Evolutionary conservation across 2,888 invertebrate genomes (phyloP).

Genomic region (Agrochola lota): DNA sequence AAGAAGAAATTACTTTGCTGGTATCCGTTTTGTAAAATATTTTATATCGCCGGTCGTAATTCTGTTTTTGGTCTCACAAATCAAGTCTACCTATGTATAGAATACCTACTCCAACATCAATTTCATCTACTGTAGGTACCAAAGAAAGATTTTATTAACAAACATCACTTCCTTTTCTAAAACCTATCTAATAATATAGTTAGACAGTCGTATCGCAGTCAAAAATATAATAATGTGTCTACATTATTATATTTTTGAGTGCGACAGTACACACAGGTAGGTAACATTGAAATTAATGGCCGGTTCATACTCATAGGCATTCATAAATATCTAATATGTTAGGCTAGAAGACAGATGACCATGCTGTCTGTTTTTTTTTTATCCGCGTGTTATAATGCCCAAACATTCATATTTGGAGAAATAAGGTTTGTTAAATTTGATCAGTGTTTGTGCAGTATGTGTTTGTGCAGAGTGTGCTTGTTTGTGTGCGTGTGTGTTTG

Average conservation of each 20-base stretch:
- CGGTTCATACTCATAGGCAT: background rate
- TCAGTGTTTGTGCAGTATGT: background rate
- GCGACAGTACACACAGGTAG: background rate
- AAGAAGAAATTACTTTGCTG: background rate
- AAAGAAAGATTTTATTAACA: background rate
- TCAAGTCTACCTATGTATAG: background rate
- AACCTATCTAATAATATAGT: background rate
- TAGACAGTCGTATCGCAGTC: background rate
- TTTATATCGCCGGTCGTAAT: background rate
- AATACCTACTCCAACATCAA: background rate
- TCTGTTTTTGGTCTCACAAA: background rate
- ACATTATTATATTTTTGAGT: too few species aligned
- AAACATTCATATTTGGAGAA: background rate
- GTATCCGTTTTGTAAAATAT: background rate
- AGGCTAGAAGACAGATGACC: constrained; percentile 9
- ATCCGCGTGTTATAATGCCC: background rate
- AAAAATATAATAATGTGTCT: constrained; percentile 12
- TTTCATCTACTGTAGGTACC: background rate
- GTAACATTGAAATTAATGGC: constrained; percentile 26
- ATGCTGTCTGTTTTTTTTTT: background rate
- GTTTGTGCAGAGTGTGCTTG: too few species aligned
- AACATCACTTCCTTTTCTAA: background rate
- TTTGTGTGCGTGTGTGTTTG: too few species aligned
- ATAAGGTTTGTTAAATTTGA: background rate
- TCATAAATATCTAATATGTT: constrained; percentile 13